Evolutionary conservation across 1,140 invertebrate genomes (phyloP).

Genomic region (Cheumatopsyche charites): DNA sequence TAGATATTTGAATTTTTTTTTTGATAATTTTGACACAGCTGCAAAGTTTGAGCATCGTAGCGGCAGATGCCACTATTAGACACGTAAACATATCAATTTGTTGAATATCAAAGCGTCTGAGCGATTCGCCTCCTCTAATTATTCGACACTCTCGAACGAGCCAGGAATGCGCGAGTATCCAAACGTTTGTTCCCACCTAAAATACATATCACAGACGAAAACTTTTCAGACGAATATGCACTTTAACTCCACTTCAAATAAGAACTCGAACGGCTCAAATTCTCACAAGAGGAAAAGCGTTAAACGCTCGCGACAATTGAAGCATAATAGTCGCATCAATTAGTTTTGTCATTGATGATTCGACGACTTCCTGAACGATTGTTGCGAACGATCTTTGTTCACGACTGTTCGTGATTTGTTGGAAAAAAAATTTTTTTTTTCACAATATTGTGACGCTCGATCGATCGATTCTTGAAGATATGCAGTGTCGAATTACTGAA

Average conservation of each 20-base stretch:
- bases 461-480: not conserved
- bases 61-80: slow-evolving; percentile 21
- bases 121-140: slow-evolving; percentile 37
- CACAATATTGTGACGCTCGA: not conserved
- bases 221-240: too few species aligned
- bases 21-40: too few species aligned
- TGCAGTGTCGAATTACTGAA: not conserved
- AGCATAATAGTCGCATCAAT: too few species aligned
- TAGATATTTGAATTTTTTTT: too few species aligned
- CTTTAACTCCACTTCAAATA: too few species aligned
- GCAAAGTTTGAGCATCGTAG: slow-evolving; percentile 10
- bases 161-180: slow-evolving; percentile 20
- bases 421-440: not conserved
- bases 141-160: slow-evolving; percentile 33
- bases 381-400: too few species aligned
- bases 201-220: not conserved
- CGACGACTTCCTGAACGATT: too few species aligned
- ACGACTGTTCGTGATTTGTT: not conserved
- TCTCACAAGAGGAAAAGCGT: too few species aligned
- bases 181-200: not conserved
- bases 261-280: too few species aligned
- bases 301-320: too few species aligned
- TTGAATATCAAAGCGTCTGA: slow-evolving; percentile 36
- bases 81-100: slow-evolving; percentile 40
- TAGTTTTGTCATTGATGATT: too few species aligned